Evolutionary conservation across 2,888 invertebrate genomes (phyloP), one percentile per base, ranked within the genome.

Genomic region (Saturnia japonica): DNA sequence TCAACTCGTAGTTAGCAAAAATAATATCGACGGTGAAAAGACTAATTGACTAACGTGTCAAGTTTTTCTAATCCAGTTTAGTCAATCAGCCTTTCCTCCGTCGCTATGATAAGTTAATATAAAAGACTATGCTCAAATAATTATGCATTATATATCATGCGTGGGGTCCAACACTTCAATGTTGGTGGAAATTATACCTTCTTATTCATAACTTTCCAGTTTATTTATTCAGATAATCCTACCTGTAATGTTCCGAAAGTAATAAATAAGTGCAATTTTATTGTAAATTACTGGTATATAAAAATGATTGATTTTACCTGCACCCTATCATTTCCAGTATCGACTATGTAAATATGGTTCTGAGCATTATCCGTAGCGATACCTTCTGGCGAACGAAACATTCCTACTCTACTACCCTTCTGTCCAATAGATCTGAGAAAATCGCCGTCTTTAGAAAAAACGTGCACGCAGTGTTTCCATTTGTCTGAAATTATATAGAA

Each of bases 291-390:
- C 34, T 34, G 34, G 34, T 34, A 34, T 34, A 22, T 19, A 51
- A 19, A 51, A 51, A 19, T 51, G 34, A 34, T 71, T 28, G 67
- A 64, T 3, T 71, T 76, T 80, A 93, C 94, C 86, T 96, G 94
- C 8, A 96, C 93, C 71, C 97, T 93, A 82, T 97, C 96, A 81
- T 97, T 97, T 73, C 97, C 97, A 72, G 97, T 97, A 81, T 97
- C 97, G 68, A 96, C 96, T 0, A 97, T 95, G 76, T 97, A 96
- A 22, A 97, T 93, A 70, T 93, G 94, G 72, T 94, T 92, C 51
- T 95, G 95, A 19, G 87, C 81, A 73, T 91, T 91, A 69, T 94
- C 94, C 0, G 94, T 85, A 2, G 96, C 95, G 70, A 97, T 95
- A 51, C 97, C 97, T 90, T 97, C 97, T 0, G 97, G 97, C 42